These are phyloP conservation scores for Caenorhabditis briggsae DNA, from an alignment of 1,140 invertebrate species.

Conservation along the genomic window DNA sequence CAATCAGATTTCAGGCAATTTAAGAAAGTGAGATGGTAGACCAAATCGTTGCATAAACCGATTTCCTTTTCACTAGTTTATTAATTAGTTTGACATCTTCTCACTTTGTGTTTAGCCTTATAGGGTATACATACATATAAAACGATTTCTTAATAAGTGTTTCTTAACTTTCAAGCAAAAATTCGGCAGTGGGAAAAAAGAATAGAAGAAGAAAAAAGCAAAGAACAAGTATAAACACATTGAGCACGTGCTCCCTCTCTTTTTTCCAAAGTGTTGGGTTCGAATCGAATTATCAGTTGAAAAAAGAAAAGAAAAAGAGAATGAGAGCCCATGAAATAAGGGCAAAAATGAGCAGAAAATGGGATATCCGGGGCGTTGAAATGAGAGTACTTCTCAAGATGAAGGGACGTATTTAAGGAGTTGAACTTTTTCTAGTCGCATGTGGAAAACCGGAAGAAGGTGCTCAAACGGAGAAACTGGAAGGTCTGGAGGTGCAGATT, in stretches of 20 bases:
- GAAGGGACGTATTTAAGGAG: no score
- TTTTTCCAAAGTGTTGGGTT: slow-evolving; percentile 17
- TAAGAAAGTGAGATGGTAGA: no score
- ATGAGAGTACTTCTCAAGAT: background rate
- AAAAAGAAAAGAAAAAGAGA: background rate
- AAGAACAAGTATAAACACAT: slow-evolving; percentile 51
- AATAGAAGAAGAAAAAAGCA: background rate
- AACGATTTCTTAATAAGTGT: background rate
- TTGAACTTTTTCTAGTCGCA: background rate
- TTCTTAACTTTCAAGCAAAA: background rate
- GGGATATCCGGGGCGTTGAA: slow-evolving; percentile 17
- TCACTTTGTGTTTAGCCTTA: no score
- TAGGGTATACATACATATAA: no score
- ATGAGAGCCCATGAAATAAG: background rate
- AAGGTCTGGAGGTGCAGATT: background rate
- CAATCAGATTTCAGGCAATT: no score
- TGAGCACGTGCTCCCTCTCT: slow-evolving; percentile 43
- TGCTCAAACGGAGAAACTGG: background rate
- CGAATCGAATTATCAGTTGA: slow-evolving; percentile 44
- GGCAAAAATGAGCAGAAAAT: slow-evolving; percentile 41
- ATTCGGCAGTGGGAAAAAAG: background rate
- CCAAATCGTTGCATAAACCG: no score
- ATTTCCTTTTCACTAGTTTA: no score
- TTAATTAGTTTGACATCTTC: no score
- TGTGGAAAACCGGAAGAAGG: background rate